Conservation (phyloP, 1,140 invertebrate genomes). For the Heliconius nattereri region DNA sequence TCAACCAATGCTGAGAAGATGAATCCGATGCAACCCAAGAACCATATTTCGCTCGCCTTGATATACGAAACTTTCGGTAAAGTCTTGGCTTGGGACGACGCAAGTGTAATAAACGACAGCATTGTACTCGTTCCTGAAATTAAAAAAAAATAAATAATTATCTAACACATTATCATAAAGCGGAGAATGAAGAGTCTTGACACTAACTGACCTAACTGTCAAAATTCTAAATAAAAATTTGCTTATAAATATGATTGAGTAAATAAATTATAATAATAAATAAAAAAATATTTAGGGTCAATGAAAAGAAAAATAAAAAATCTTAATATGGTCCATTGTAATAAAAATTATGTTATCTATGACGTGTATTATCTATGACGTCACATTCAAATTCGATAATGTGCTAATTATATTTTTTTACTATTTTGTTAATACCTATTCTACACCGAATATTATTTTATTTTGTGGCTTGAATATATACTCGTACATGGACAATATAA, state of each 20-base stretch:
- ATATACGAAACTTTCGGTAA: slow-evolving; percentile 94
- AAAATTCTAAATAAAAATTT: too few relatives aligned
- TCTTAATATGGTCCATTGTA: too few relatives aligned
- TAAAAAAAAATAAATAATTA: slow-evolving; percentile 3
- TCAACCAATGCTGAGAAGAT: slow-evolving; percentile 93
- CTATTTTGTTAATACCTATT: neutral
- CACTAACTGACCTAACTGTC: too few relatives aligned
- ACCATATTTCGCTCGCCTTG: slow-evolving; percentile 95
- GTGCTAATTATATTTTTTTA: neutral
- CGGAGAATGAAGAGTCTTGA: too few relatives aligned
- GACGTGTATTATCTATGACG: neutral
- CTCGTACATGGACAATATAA: neutral
- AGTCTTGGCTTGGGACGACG: slow-evolving; percentile 90
- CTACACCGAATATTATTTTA: neutral
- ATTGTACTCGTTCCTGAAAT: slow-evolving; percentile 89
- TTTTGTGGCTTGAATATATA: neutral
- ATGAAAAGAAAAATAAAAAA: too few relatives aligned
- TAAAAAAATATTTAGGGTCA: too few relatives aligned
- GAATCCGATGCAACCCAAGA: slow-evolving; percentile 91
- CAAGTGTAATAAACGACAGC: slow-evolving; percentile 92
- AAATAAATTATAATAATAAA: too few relatives aligned
- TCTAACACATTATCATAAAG: too few relatives aligned
- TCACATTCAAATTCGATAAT: neutral
- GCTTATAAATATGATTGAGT: too few relatives aligned
- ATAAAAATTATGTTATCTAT: neutral